Evolutionary conservation across 2,113 vertebrate species (phyloP), one percentile per base, ranked within the genome.

Genomic region (Orycteropus afer): DNA sequence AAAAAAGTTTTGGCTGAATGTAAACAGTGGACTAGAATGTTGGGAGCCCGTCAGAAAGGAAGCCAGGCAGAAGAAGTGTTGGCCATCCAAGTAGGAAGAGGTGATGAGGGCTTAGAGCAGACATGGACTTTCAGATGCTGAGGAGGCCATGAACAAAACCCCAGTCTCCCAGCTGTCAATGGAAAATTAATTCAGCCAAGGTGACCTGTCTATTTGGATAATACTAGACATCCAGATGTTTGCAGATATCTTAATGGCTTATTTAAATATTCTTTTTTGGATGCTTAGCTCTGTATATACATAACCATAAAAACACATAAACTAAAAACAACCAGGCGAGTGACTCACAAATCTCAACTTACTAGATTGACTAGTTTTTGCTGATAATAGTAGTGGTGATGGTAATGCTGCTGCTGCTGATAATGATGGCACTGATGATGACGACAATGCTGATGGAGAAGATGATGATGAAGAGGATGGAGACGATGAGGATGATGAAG

Each of bases 291-390:
- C 29, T 89, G 12, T 45, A 45, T 29, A 51, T 27, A 57, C 9
- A 37, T 18, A 95, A 78, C 5, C 40, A 51, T 40, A 65, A 91
- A 83, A 83, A n/a, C 49, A 51, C 23, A 32, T 8, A 47, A 55
- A 47, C 40, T 79, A 17, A 86, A 93, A 79, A 55, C 7, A 57
- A n/a, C 15, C 34, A 79, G 32, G 29, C 20, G 83, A 76, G 42
- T 67, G 34, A 91, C 29, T 42, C 67, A 76, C 27, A 51, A 77
- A 71, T 12, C 42, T 77, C 20, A 40, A 79, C 93, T 95, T 97
- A 96, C 89, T 9, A 27, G 71, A 23, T 32, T 2, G 53, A 83
- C 29, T 74, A 32, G 55, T 13, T 74, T 82, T 27, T 55, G 59
- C 25, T 63, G 76, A 55, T 55, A 17, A 55, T 55, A 55, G 3